These are phyloP conservation scores for Synanthedon vespiformis DNA, from an alignment of 2,888 invertebrate genomes.

Conservation along the genomic window DNA sequence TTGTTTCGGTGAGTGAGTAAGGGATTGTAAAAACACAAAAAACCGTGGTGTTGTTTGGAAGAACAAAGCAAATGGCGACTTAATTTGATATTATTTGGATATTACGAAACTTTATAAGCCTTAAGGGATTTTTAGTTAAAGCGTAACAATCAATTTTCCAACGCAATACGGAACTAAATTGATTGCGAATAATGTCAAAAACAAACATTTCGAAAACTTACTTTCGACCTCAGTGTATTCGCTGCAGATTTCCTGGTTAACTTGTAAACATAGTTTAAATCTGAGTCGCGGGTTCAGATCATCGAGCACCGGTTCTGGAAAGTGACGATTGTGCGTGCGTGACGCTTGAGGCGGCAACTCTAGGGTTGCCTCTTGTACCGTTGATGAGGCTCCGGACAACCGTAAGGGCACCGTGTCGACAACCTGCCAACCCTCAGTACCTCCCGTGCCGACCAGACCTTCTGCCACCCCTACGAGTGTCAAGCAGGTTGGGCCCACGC, in stretches of 20 bases:
- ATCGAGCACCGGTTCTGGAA: conserved; percentile 70
- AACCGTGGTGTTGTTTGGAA: too few species aligned
- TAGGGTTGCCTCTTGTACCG: conserved; percentile 77
- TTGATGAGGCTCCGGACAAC: conserved; percentile 77
- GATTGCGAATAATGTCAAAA: too few species aligned
- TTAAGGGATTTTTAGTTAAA: too few species aligned
- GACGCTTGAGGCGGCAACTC: conserved; percentile 63
- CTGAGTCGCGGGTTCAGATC: conserved; percentile 78
- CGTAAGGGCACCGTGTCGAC: conserved; percentile 79
- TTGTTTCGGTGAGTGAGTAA: too few species aligned
- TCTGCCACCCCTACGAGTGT: conserved; percentile 83
- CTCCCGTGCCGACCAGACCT: conserved; percentile 60
- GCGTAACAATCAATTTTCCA: too few species aligned
- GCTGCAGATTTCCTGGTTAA: conserved; percentile 85
- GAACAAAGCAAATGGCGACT: too few species aligned
- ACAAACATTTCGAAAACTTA: conserved; percentile 56
- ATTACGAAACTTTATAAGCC: too few species aligned
- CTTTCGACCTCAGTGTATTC: conserved; percentile 86
- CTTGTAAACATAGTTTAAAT: conserved; percentile 84
- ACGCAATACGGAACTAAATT: too few species aligned
- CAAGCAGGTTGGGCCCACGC: conserved; percentile 82
- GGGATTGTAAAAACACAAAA: too few species aligned
- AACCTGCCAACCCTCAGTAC: conserved; percentile 51
- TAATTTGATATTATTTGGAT: too few species aligned
- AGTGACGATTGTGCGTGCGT: conserved; percentile 57